Evolutionary conservation across 2,888 invertebrate species (phyloP), one percentile per base, ranked within the genome.

Genomic region (Tenthredo amoena): DNA sequence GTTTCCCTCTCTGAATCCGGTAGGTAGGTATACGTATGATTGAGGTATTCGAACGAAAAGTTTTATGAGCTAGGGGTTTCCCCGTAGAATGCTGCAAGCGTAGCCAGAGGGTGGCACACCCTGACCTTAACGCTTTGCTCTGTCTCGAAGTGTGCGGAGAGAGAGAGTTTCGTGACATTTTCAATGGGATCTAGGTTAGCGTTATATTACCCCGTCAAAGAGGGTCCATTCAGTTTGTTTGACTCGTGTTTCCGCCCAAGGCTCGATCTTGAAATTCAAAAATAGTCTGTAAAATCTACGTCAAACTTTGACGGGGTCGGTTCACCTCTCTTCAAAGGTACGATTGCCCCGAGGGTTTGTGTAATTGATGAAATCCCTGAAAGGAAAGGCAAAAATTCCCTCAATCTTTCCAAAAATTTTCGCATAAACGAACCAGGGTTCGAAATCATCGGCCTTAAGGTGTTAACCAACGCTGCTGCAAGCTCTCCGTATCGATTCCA

Each of bases 151-250:
- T 83, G 68, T 83, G 31, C 55, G n/a, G 55, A n/a, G n/a, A 18
- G 18, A 50, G n/a, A 50, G 50, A 55, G 71, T 55, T 72, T 55
- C 15, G 50, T 84, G 85, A 87, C 84, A 87, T 86, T 87, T 86
- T 84, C 68, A 85, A 77, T 84, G 21, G 68, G 87, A 87, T 87
- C 65, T 87, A 84, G 87, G 86, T 85, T 87, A 84, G 50, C 76
- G 86, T 86, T 68, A 65, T 71, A 86, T 84, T 86, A 85, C 62
- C 82, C 85, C 26, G 83, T 83, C 83, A 83, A 83, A 83, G 83
- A 43, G 31, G 40, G 47, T 83, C 71, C 68, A 83, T 81, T 81
- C 81, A 81, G 81, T 34, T n/a, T 81, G 65, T 65, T 58, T 43
- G 65, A 81, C 40, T 37, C 37, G 5, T 65, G 62, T 62, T 81